A percentile compares a stretch with the other conserved stretches of the same genome.
These are phyloP conservation scores for Drosophila pandora DNA, from an alignment of 1,140 invertebrate genomes.

Conservation along the genomic window DNA sequence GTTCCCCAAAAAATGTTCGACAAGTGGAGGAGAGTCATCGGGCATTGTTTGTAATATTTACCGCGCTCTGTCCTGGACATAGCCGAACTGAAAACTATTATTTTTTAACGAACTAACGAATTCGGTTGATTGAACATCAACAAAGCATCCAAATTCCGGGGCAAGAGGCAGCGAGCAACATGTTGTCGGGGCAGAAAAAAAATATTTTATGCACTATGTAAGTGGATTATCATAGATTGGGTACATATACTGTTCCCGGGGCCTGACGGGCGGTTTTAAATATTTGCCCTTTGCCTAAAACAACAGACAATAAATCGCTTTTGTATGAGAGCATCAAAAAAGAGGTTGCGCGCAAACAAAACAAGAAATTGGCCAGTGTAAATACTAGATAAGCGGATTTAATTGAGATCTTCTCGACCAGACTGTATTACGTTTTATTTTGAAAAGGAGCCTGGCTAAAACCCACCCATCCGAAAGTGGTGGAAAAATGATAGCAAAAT, in stretches of 20 bases:
- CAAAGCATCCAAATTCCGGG: constrained; percentile 46
- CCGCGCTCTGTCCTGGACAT: constrained; percentile 6
- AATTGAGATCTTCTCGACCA: constrained; percentile 42
- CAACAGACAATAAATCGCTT: constrained; percentile 53
- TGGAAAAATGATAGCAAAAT: constrained; percentile 39
- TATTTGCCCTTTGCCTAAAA: constrained; percentile 49
- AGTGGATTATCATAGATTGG: constrained; percentile 57
- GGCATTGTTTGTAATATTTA: constrained; percentile 42
- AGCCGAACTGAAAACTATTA: constrained; percentile 58
- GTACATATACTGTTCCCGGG: constrained; percentile 11
- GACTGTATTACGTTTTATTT: constrained; percentile 28
- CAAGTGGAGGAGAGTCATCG: background rate
- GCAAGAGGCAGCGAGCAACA: constrained; percentile 34
- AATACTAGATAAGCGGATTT: constrained; percentile 57
- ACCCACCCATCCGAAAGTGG: constrained; percentile 17
- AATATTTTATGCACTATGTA: constrained; percentile 60
- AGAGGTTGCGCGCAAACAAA: constrained; percentile 21
- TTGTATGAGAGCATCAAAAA: constrained; percentile 26
- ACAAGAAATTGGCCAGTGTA: constrained; percentile 38
- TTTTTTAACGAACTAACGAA: constrained; percentile 78
- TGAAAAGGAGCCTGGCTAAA: background rate
- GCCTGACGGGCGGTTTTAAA: constrained; percentile 37
- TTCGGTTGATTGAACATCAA: constrained; percentile 74
- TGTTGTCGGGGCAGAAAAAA: constrained; percentile 36
- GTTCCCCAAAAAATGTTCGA: constrained; percentile 27